phyloP scores from a whole-genome alignment of 2,113 vertebrate species.

The Rostratula benghalensis region DNA sequence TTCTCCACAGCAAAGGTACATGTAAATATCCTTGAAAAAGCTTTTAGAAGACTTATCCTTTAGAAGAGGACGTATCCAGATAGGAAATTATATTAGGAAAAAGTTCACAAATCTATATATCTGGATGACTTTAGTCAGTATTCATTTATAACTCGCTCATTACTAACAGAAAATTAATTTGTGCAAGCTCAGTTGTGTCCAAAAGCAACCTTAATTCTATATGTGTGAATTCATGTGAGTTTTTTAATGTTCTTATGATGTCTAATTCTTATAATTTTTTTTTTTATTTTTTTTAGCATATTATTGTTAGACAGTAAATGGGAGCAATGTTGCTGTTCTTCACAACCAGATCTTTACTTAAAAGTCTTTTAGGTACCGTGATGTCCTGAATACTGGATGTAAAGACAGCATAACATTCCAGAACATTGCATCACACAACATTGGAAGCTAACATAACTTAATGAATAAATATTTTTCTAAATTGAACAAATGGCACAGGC shows the following conservation, averaged over 20 bases:
- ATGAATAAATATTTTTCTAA: constrained; percentile 9
- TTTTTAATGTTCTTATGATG: neutral
- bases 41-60: neutral
- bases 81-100: neutral
- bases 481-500: neutral
- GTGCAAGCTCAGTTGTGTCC: neutral
- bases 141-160: neutral
- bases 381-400: neutral
- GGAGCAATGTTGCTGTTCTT: neutral
- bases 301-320: neutral
- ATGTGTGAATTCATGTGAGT: neutral
- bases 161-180: neutral
- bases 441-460: neutral
- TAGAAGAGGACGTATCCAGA: neutral
- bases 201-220: neutral
- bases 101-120: neutral
- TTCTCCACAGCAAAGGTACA: neutral
- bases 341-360: neutral
- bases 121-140: neutral
- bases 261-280: neutral
- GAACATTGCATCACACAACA: neutral
- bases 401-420: neutral
- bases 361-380: neutral
- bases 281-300: neutral
- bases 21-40: neutral